Evolutionary conservation across 2,113 vertebrate species (phyloP), one percentile per base, ranked within the genome.

Genomic region (Perccottus glenii): DNA sequence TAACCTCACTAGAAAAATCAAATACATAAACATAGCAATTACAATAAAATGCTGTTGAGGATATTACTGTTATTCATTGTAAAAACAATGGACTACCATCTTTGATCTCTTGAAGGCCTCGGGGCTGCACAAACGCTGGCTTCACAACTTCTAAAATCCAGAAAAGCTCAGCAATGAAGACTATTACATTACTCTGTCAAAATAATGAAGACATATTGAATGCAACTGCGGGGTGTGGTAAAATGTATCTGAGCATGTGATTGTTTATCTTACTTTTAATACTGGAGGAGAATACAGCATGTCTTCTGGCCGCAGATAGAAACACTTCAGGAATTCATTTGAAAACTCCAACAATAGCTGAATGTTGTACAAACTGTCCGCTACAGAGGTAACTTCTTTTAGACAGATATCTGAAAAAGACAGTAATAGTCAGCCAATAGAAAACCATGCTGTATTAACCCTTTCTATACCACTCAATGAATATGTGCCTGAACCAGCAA

Each of bases 91-190:
- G 63, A 90, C 80, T 72, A 98, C 97, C 95, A 15, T 98, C 96
- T 87, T 93, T 96, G 79, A 92, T 89, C 62, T 97, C 96, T 76
- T 97, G 96, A 35, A 93, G 72, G 56, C 96, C 95, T 74, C 94
- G 92, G 35, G 96, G 96, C 14, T 97, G 96, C 0, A 99, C 96
- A 7, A 98, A 98, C 40, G 96, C 96, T 6, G 97, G 97, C 68
- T 93, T 96, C 71, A 97, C 94, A 1, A 90, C 94, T 82, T 98
- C 97, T 84, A 98, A 98, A 96, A 96, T 97, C 97, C 97, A 98
- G 83, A 98, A 99, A 42, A 99, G 94, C 45, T 99, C 97, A 0
- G 97, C 96, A 35, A 98, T 93, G 64, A 96, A 98, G 14, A 96
- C 95, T 95, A 96, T 96, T 0, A 98, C 62, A 0, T 99, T 99